Percentiles rank a stretch among this genome's conserved stretches.
phyloP scores from a whole-genome alignment of 2,113 vertebrate genomes.

The Oncorhynchus kisutch region DNA sequence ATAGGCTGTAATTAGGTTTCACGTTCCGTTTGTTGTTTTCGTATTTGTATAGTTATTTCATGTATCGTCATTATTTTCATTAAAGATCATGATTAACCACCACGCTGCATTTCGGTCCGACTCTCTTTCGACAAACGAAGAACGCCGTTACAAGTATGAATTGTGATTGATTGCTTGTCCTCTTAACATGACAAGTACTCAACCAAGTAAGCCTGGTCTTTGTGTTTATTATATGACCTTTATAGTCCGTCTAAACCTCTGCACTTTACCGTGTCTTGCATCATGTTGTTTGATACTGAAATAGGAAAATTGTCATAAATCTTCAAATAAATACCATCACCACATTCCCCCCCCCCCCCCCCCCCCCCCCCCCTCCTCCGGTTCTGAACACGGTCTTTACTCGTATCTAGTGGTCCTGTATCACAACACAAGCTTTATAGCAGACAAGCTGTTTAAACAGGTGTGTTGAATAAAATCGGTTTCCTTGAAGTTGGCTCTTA shows the following conservation, averaged over 20 bases:
- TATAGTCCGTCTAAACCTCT: neutral
- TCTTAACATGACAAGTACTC: too few relatives aligned
- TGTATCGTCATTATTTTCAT: too few relatives aligned
- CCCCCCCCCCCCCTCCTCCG: neutral
- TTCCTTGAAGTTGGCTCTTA: neutral
- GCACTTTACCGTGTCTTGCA: neutral
- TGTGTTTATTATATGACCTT: neutral
- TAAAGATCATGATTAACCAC: too few relatives aligned
- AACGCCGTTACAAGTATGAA: too few relatives aligned
- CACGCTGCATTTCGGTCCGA: too few relatives aligned
- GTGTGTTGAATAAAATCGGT: neutral
- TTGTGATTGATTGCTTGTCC: neutral
- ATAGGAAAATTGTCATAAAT: constrained; percentile 5
- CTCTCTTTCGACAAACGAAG: too few relatives aligned
- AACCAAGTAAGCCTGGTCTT: neutral
- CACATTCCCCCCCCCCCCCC: too few relatives aligned
- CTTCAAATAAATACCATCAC: constrained; percentile 30
- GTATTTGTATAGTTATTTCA: too few relatives aligned
- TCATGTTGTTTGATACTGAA: neutral
- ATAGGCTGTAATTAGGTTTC: too few relatives aligned
- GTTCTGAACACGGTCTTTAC: neutral
- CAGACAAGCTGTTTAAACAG: neutral
- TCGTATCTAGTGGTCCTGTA: neutral
- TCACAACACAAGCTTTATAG: neutral
- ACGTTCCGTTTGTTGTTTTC: too few relatives aligned